Base-by-base conservation (phyloP, 1,140 invertebrate genomes). In the Leptinotarsa undecemlineata region DNA sequence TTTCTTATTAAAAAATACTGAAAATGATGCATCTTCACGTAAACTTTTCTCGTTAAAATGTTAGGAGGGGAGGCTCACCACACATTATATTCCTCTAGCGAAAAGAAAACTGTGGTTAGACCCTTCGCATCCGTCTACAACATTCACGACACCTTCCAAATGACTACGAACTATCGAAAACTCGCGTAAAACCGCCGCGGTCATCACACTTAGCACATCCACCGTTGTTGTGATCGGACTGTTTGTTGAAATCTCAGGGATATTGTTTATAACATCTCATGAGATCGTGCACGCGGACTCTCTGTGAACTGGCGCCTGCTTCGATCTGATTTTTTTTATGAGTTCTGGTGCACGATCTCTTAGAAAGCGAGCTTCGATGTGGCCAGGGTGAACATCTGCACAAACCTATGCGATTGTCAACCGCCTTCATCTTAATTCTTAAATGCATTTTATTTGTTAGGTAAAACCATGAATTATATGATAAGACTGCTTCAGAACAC, bases 21-120 rank as follows among this genome's bases (percentile, higher is more conserved):
- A 33, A 33, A 42, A 11, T 42, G 8, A 42, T 42, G 33, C 33
- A 42, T 42, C 3, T 42, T 42, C 3, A 11, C 33, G 8, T 42
- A 11, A 42, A 42, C 33, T 2, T 0, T 42, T 42, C 11, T 11
- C 1, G 26, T 33, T 8, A 8, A 33, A 8, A 33, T 0, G 33
- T 42, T 11, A 11, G 33, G 33, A 42, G 8, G 33, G 2, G 8
- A 4, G n/a, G 26, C 63, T 64, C 63, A 64, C 63, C 26, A 64
- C 63, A 64, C 63, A 64, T 64, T 64, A 64, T 64, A 23, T 64
- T 64, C 63, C 26, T n/a, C 17, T 3, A 61, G 6, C 60, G 20
- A 61, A 61, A 61, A 19, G 60, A 61, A 61, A n/a, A 19, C 0
- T 61, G 60, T 0, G 63, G 15, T 57, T 17, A 57, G 51, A n/a